These are phyloP conservation scores for Carassius carassius DNA, from an alignment of 2,113 vertebrate genomes.

Conservation along the genomic window DNA sequence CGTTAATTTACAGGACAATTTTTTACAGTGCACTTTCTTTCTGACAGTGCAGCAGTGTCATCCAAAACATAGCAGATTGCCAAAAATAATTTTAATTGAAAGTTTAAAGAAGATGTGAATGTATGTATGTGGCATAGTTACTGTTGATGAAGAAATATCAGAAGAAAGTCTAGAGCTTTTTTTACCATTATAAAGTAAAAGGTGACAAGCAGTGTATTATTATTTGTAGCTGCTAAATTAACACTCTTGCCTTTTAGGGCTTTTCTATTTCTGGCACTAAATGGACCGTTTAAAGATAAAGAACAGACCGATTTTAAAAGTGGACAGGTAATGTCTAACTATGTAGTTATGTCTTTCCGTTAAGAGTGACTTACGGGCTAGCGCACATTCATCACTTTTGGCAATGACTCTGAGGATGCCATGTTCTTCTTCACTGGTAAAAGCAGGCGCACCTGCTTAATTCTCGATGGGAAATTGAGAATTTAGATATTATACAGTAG, in stretches of 20 bases:
- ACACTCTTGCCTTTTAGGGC: background rate
- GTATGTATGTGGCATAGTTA: background rate
- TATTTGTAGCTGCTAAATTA: background rate
- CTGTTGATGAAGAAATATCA: background rate
- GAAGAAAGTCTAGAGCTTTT: background rate
- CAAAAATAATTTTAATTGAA: background rate
- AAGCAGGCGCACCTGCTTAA: constrained; percentile 11
- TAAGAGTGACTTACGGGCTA: background rate
- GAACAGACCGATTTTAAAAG: background rate
- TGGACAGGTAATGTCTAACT: background rate
- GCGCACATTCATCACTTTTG: constrained; percentile 15
- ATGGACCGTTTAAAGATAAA: background rate
- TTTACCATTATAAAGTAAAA: background rate
- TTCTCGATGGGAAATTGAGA: constrained; percentile 14
- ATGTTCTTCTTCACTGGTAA: constrained; percentile 1
- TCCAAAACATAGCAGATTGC: too few species aligned
- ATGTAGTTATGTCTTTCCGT: constrained; percentile 5
- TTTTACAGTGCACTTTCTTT: too few species aligned
- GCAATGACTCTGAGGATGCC: background rate
- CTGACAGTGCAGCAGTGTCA: too few species aligned
- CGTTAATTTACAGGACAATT: too few species aligned
- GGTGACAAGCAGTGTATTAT: background rate
- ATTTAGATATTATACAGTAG: constrained; percentile 25
- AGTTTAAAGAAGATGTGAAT: background rate
- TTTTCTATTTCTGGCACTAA: background rate